A percentile compares a stretch with the other conserved stretches of the same genome.
Conservation (phyloP, 2,113 vertebrate species). For the Triplophysa tibetana region DNA sequence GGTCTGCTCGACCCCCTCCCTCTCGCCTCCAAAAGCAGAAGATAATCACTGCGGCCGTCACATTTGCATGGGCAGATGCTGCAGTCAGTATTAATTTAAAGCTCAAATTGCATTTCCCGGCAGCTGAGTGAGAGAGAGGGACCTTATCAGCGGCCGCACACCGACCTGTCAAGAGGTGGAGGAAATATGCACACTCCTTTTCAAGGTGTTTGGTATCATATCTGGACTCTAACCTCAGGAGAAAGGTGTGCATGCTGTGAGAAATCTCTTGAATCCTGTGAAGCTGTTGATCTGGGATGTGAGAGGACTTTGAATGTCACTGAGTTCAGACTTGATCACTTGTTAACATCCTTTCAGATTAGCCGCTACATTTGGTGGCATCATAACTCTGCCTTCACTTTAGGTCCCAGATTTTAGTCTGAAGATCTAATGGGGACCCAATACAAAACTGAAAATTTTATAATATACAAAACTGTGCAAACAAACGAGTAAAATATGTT, state of each 20-base stretch:
- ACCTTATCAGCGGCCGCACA: slow-evolving; percentile 13
- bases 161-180: neutral
- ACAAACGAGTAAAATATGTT: too few relatives aligned
- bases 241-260: slow-evolving; percentile 6
- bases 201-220: slow-evolving; percentile 7
- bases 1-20: neutral
- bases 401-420: neutral
- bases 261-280: neutral
- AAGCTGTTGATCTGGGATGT: neutral
- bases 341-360: neutral
- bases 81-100: slow-evolving; percentile 49
- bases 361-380: neutral
- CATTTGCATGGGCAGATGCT: slow-evolving; percentile 49
- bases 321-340: neutral
- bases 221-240: neutral
- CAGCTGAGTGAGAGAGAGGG: slow-evolving; percentile 23
- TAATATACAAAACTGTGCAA: too few relatives aligned
- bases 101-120: slow-evolving; percentile 44
- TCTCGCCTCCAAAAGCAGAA: slow-evolving; percentile 14
- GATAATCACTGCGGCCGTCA: slow-evolving; percentile 43
- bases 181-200: slow-evolving; percentile 19
- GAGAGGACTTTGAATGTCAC: slow-evolving; percentile 2
- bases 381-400: neutral
- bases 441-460: too few relatives aligned
- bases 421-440: too few relatives aligned